These are phyloP conservation scores for Halocaridina rubra DNA, from an alignment of 2,888 invertebrate genomes.

Conservation along the genomic window DNA sequence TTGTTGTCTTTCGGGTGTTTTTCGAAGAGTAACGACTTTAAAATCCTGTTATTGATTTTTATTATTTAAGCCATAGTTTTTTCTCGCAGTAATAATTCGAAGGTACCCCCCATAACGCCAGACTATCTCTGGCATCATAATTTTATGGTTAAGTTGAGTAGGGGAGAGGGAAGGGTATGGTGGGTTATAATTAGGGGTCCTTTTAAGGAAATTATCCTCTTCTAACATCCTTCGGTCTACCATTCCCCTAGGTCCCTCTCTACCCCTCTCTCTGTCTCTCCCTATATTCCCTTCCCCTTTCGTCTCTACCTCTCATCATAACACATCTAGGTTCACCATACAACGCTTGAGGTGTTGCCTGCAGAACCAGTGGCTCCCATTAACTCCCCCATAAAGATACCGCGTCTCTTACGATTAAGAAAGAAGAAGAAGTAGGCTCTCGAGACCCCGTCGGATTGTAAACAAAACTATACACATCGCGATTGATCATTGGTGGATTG, in stretches of 20 bases:
- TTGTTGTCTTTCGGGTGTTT: no score
- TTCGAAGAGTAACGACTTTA: no score
- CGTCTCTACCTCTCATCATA: neutral
- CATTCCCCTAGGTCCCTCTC: neutral
- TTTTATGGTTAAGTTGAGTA: no score
- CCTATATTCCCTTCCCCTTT: neutral
- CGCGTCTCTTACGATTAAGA: neutral
- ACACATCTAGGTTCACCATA: neutral
- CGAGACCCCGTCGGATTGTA: no score
- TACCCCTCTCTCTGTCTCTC: neutral
- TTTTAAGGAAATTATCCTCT: no score
- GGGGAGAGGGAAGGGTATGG: no score
- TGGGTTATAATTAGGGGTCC: neutral
- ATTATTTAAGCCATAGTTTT: no score
- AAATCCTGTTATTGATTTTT: no score
- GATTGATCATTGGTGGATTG: no score
- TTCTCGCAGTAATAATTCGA: no score
- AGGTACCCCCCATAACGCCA: neutral
- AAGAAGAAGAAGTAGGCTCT: neutral
- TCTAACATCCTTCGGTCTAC: no score
- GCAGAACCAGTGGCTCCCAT: neutral
- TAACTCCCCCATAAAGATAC: neutral
- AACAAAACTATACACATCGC: no score
- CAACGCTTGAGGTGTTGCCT: neutral
- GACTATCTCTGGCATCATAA: neutral